Percentiles rank a stretch among this genome's conserved stretches.
These are phyloP conservation scores for Arctopsyche grandis DNA, from an alignment of 1,140 invertebrate species.

Conservation along the genomic window DNA sequence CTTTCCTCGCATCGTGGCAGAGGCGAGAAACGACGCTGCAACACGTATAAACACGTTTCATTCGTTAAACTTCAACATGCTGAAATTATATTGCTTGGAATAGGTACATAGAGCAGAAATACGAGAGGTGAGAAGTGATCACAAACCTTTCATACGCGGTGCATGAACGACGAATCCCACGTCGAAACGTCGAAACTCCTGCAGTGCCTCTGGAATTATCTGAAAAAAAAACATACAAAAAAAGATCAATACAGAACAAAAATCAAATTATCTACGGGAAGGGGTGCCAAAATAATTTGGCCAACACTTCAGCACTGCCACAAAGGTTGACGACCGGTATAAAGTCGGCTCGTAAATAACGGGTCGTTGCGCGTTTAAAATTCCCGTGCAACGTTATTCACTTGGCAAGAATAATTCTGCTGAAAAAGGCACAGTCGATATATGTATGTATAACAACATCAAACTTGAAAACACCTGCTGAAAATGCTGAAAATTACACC, in stretches of 20 bases:
- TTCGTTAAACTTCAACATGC: not conserved
- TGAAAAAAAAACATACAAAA: too few relatives aligned
- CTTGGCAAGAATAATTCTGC: constrained; percentile 21
- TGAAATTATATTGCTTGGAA: constrained; percentile 2
- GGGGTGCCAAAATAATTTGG: too few relatives aligned
- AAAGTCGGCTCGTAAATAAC: not conserved
- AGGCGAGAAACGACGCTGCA: not conserved
- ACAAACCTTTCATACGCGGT: constrained; percentile 18
- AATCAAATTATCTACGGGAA: too few relatives aligned
- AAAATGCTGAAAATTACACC: too few relatives aligned
- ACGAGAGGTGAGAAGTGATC: not conserved
- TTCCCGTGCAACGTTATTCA: constrained; percentile 2
- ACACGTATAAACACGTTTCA: constrained; percentile 12
- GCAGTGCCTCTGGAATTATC: too few relatives aligned
- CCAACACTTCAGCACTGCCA: too few relatives aligned
- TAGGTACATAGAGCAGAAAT: not conserved
- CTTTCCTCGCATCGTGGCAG: not conserved
- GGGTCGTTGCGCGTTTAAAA: constrained; percentile 12
- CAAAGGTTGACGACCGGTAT: not conserved
- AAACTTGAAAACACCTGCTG: too few relatives aligned
- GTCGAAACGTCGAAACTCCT: too few relatives aligned
- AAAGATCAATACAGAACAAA: too few relatives aligned
- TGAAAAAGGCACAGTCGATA: not conserved
- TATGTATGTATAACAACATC: not conserved
- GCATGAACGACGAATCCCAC: not conserved